phyloP scores from a whole-genome alignment of 1,140 invertebrate species.

The Zophobas morio region DNA sequence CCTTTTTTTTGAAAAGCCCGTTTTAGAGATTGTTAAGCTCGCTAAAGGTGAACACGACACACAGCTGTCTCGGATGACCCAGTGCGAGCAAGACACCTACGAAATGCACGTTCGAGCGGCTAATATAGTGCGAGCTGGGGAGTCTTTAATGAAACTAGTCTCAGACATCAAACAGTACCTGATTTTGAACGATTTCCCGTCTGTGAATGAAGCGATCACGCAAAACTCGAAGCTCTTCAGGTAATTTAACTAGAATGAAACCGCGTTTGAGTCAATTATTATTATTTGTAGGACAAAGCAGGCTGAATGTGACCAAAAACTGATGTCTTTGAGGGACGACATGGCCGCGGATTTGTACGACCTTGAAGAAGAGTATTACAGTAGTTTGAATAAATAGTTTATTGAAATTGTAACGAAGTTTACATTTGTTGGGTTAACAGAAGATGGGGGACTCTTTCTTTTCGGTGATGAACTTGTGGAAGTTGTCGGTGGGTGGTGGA shows the following conservation, averaged over 20 bases:
- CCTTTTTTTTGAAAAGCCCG: conserved; percentile 44
- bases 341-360: conserved; percentile 96
- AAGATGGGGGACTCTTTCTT: not conserved
- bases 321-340: conserved; percentile 93
- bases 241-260: conserved; percentile 47
- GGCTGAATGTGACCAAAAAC: conserved; percentile 93
- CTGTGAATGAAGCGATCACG: conserved; percentile 95
- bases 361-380: conserved; percentile 98
- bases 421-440: not conserved
- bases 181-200: conserved; percentile 97
- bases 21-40: conserved; percentile 92
- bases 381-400: conserved; percentile 89
- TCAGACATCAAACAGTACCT: conserved; percentile 97
- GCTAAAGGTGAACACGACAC: conserved; percentile 94
- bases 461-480: too few species aligned
- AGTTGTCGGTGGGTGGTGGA: conserved; percentile 37
- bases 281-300: conserved; percentile 80
- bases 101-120: conserved; percentile 97
- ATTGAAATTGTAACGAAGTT: not conserved
- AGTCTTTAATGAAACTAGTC: conserved; percentile 96
- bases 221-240: conserved; percentile 90
- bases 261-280: not conserved
- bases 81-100: conserved; percentile 95
- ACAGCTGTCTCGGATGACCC: conserved; percentile 89
- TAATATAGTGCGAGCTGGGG: conserved; percentile 95